A percentile compares a stretch with the other conserved stretches of the same genome.
Evolutionary conservation across 1,140 invertebrate species (phyloP).

Genomic region (Nasonia vitripennis): DNA sequence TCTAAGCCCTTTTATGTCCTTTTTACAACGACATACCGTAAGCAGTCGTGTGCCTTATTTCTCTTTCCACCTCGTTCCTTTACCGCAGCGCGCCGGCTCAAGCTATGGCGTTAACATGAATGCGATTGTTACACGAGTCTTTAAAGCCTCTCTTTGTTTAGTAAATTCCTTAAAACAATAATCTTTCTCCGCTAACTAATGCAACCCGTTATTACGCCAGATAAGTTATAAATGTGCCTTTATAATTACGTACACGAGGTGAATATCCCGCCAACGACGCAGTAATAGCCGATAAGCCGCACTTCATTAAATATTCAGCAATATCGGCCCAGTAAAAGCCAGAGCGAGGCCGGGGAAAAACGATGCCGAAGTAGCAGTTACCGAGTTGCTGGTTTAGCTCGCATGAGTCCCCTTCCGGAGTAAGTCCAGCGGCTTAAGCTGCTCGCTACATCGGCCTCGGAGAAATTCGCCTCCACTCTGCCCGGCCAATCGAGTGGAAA

Average conservation of each 20-base stretch:
- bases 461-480: background rate
- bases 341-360: too few relatives aligned
- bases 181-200: background rate
- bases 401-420: too few relatives aligned
- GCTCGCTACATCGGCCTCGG: background rate
- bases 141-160: background rate
- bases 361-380: too few relatives aligned
- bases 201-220: background rate
- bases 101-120: background rate
- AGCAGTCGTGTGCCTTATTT: conserved; percentile 19
- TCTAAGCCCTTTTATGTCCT: conserved; percentile 1
- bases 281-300: too few relatives aligned
- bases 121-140: background rate
- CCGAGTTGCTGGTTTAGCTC: too few relatives aligned
- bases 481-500: conserved; percentile 35
- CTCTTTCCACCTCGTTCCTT: background rate
- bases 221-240: background rate
- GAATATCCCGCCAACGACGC: too few relatives aligned
- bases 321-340: background rate
- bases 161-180: background rate
- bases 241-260: background rate
- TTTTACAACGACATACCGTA: conserved; percentile 20
- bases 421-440: background rate
- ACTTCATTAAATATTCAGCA: background rate
- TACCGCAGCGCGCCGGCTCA: background rate